A percentile compares a stretch with the other conserved stretches of the same genome.
Conservation (phyloP, 2,888 invertebrate genomes). For the Mythimna lalbum region DNA sequence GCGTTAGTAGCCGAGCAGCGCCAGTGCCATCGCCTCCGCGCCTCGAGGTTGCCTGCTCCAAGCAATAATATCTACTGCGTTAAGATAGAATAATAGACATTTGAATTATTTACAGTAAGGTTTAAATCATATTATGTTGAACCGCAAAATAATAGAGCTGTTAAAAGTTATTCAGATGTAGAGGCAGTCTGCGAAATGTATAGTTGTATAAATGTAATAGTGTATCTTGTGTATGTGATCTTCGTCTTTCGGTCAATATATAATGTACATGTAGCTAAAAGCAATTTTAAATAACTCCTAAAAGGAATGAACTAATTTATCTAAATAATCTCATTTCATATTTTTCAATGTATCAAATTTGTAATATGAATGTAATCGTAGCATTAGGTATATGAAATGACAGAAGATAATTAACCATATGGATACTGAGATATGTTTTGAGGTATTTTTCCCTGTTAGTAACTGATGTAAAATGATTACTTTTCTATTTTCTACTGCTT, state of each 20-base stretch:
- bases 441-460: slow-evolving; percentile 37
- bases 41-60: slow-evolving; percentile 25
- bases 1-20: background rate
- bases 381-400: background rate
- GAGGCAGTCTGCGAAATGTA: slow-evolving; percentile 16
- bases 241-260: slow-evolving; percentile 35
- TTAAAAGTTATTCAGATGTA: slow-evolving; percentile 1
- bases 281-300: slow-evolving; percentile 39
- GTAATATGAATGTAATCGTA: slow-evolving; percentile 33
- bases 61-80: slow-evolving; percentile 48
- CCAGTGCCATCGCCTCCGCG: slow-evolving; percentile 38
- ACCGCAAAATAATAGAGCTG: slow-evolving; percentile 2
- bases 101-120: slow-evolving; percentile 8
- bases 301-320: slow-evolving; percentile 44
- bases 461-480: slow-evolving; percentile 19
- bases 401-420: slow-evolving; percentile 30
- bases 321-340: slow-evolving; percentile 5
- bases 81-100: slow-evolving; percentile 10
- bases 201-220: too few relatives aligned
- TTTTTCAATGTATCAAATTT: slow-evolving; percentile 18
- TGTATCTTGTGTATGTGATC: slow-evolving; percentile 49
- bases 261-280: slow-evolving; percentile 44
- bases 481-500: slow-evolving; percentile 56
- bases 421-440: slow-evolving; percentile 34
- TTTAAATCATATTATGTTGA: slow-evolving; percentile 13